These are phyloP conservation scores for Rhopalosiphum padi DNA, from an alignment of 1,140 invertebrate genomes.

Conservation along the genomic window DNA sequence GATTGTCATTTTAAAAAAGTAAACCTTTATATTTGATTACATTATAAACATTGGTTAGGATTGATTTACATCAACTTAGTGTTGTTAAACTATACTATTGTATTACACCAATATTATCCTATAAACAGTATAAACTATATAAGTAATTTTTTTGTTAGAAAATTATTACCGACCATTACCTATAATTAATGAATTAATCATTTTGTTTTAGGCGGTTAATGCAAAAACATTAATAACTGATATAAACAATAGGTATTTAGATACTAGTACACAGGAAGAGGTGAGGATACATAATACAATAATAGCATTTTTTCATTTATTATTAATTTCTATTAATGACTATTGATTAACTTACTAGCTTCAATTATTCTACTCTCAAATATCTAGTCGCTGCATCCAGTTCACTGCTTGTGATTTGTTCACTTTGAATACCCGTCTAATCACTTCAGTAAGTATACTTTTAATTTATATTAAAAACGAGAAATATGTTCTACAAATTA, in stretches of 20 bases:
- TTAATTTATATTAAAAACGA: neutral
- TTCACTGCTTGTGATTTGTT: slow-evolving; percentile 59
- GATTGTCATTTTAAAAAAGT: too few species aligned
- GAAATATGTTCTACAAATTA: neutral
- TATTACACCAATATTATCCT: neutral
- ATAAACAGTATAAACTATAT: neutral
- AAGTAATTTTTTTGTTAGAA: neutral
- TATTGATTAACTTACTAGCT: slow-evolving; percentile 47
- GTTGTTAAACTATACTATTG: neutral
- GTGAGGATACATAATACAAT: neutral
- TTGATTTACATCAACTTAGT: neutral
- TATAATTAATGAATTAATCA: neutral
- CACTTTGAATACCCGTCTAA: slow-evolving; percentile 55
- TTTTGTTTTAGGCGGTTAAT: slow-evolving; percentile 23
- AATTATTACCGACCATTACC: neutral
- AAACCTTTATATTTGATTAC: neutral
- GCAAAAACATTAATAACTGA: slow-evolving; percentile 34
- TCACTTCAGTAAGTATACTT: slow-evolving; percentile 58
- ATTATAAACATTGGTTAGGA: neutral
- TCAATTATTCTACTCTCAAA: slow-evolving; percentile 56
- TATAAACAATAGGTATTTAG: slow-evolving; percentile 37
- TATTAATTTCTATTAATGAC: neutral
- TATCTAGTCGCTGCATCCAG: slow-evolving; percentile 43
- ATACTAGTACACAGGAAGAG: slow-evolving; percentile 38
- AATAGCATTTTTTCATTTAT: neutral